Evolutionary conservation across 37 sponge, comb jelly and placozoan species (phyloP).

Genomic region (Chondrilla cf. caribensis): DNA sequence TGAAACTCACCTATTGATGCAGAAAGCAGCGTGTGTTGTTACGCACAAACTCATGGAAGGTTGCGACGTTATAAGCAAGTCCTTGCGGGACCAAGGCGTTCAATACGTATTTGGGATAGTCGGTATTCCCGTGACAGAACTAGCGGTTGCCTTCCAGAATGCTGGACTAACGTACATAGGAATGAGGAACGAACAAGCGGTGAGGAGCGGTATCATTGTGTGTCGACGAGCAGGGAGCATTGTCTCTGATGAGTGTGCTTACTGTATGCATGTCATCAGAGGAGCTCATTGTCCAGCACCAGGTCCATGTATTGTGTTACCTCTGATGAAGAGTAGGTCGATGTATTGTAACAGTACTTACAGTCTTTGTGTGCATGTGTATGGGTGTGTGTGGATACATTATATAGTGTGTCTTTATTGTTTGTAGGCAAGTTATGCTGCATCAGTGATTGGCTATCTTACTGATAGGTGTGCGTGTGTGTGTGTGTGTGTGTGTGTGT

Average conservation of each 20-base stretch:
- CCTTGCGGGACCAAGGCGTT: conserved; percentile 71
- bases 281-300: no score
- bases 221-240: no score
- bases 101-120: conserved; percentile 87
- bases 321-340: no score
- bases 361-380: no score
- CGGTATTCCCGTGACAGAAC: conserved; percentile 81
- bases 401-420: neutral
- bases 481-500: no score
- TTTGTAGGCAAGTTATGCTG: conserved; percentile 91
- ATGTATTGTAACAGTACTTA: no score
- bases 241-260: no score
- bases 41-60: conserved; percentile 62
- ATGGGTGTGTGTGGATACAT: neutral
- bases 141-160: conserved; percentile 65
- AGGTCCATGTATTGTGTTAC: no score
- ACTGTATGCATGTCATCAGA: neutral
- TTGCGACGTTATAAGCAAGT: conserved; percentile 41
- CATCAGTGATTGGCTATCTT: conserved; percentile 86
- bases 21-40: no score
- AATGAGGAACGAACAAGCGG: conserved; percentile 92
- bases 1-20: no score
- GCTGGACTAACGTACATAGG: conserved; percentile 77
- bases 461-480: conserved; percentile 32
- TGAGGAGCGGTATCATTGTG: no score